phyloP scores from a whole-genome alignment of 92 coral and sea anemone species.

The Parazoanthus darwini region DNA sequence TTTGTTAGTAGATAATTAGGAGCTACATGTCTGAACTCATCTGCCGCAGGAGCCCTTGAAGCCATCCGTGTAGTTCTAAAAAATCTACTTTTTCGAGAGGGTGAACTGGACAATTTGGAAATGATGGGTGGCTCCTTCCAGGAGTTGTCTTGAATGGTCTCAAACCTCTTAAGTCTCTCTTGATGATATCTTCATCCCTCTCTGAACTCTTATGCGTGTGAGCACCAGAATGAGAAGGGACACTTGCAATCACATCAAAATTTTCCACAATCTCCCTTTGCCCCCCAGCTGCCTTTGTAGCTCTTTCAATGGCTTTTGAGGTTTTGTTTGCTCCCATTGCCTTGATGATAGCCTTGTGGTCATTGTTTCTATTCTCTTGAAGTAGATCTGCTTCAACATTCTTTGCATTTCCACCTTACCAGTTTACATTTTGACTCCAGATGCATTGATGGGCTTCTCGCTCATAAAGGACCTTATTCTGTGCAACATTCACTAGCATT shows the following conservation, averaged over 20 bases:
- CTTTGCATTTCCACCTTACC: slow-evolving; percentile 42
- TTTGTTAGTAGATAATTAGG: not conserved
- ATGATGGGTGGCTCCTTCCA: slow-evolving; percentile 41
- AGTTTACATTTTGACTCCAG: slow-evolving; percentile 39
- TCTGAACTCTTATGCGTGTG: slow-evolving; percentile 48
- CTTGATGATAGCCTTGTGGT: slow-evolving; percentile 40
- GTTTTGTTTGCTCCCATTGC: slow-evolving; percentile 63
- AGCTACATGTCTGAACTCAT: slow-evolving; percentile 1
- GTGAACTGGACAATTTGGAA: slow-evolving; percentile 41
- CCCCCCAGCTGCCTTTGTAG: slow-evolving; percentile 57
- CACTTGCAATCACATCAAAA: slow-evolving; percentile 43
- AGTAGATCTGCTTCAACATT: slow-evolving; percentile 42
- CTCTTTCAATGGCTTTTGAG: slow-evolving; percentile 49
- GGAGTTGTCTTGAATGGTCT: slow-evolving; percentile 39
- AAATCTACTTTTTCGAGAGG: slow-evolving; percentile 48
- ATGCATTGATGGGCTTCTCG: slow-evolving; percentile 35
- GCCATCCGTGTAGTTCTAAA: slow-evolving; percentile 39
- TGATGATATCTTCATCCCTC: slow-evolving; percentile 41
- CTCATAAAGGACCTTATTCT: slow-evolving; percentile 32
- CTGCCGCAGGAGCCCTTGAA: slow-evolving; percentile 21
- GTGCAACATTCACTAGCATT: slow-evolving; percentile 35
- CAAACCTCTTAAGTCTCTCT: slow-evolving; percentile 43
- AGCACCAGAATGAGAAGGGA: slow-evolving; percentile 31
- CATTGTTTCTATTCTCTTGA: slow-evolving; percentile 44
- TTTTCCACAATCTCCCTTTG: slow-evolving; percentile 52